Conservation (phyloP, 2,888 invertebrate species). For the Oligia latruncula region DNA sequence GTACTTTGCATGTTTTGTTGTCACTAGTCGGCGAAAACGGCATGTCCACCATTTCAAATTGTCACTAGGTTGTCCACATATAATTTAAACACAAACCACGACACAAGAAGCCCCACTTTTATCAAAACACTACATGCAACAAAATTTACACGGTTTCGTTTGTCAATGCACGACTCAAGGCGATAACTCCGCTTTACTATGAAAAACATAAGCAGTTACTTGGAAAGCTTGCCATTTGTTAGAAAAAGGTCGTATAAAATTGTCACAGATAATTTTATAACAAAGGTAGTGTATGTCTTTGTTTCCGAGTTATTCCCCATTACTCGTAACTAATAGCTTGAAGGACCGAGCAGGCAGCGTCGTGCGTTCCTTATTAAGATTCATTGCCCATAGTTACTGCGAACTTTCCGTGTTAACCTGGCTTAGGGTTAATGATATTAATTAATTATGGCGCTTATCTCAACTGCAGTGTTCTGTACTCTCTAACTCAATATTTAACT, state of each 20-base stretch:
- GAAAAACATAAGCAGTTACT: constrained; percentile 49
- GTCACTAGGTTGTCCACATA: neutral
- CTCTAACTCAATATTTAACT: constrained; percentile 63
- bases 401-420: constrained; percentile 67
- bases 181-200: constrained; percentile 29
- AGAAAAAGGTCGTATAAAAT: constrained; percentile 58
- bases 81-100: constrained; percentile 40
- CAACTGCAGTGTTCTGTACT: constrained; percentile 56
- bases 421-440: constrained; percentile 64
- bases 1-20: no score
- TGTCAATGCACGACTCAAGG: constrained; percentile 48
- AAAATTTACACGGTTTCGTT: constrained; percentile 60
- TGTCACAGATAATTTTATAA: constrained; percentile 62
- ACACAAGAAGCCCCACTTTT: constrained; percentile 32
- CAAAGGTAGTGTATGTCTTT: constrained; percentile 56
- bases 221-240: constrained; percentile 45
- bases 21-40: no score
- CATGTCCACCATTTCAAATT: no score
- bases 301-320: constrained; percentile 64
- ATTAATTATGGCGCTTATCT: constrained; percentile 64
- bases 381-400: constrained; percentile 63
- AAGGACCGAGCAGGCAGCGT: constrained; percentile 46
- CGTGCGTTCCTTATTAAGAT: constrained; percentile 65
- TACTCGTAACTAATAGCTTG: constrained; percentile 61
- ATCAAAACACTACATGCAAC: constrained; percentile 54